Conservation (phyloP, 2,888 invertebrate species). For the Thelaira solivaga region DNA sequence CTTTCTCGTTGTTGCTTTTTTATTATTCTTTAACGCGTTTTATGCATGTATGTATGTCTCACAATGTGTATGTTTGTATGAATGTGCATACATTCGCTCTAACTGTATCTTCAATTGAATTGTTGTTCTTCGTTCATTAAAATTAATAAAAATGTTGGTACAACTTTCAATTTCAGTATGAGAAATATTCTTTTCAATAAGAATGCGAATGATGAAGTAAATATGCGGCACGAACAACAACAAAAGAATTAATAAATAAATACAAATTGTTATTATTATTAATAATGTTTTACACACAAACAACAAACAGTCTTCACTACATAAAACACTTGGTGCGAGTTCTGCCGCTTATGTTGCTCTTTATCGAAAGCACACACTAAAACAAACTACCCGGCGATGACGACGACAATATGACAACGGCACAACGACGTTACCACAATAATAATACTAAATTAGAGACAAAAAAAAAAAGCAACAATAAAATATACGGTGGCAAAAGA, state of each 20-base stretch:
- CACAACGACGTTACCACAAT: conserved; percentile 16
- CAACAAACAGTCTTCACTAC: too few species aligned
- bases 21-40: conserved; percentile 13
- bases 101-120: conserved; percentile 54
- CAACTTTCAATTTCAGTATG: conserved; percentile 41
- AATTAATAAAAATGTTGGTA: conserved; percentile 55
- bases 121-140: conserved; percentile 52
- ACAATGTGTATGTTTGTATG: too few species aligned
- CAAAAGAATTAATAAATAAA: conserved; percentile 10
- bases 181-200: too few species aligned
- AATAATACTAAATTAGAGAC: too few species aligned
- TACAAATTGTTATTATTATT: conserved; percentile 15
- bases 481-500: conserved; percentile 32
- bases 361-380: conserved; percentile 39
- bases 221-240: conserved; percentile 16
- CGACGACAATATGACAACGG: conserved; percentile 13
- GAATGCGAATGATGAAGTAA: conserved; percentile 4
- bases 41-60: too few species aligned
- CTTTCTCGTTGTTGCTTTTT: not conserved
- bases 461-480: too few species aligned
- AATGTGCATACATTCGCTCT: conserved; percentile 5
- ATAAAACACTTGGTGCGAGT: too few species aligned
- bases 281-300: conserved; percentile 22
- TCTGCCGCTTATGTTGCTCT: conserved; percentile 7
- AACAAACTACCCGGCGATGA: conserved; percentile 29